Percentiles rank a stretch among this genome's conserved stretches.
Conservation (phyloP, 1,140 invertebrate species). For the Drosophila sulfurigaster region DNA sequence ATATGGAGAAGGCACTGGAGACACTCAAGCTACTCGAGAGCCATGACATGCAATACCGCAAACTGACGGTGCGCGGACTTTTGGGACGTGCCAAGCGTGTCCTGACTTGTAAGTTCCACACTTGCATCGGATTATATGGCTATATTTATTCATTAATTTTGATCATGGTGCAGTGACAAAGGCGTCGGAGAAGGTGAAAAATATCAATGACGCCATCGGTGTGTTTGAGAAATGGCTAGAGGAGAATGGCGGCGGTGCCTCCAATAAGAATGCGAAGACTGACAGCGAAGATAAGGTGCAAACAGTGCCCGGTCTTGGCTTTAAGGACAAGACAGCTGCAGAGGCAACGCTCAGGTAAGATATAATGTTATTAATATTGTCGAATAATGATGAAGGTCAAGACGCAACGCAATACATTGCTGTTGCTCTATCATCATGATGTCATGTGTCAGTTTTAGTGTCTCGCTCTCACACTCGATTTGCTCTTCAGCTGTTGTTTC, state of each 20-base stretch:
- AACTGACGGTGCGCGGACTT: constrained; percentile 88
- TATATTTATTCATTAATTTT: no score
- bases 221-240: constrained; percentile 89
- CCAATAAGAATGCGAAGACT: constrained; percentile 85
- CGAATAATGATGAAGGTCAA: constrained; percentile 27
- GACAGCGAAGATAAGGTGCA: constrained; percentile 85
- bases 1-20: constrained; percentile 88
- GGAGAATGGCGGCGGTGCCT: constrained; percentile 86
- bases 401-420: constrained; percentile 10
- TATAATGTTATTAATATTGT: not conserved
- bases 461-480: constrained; percentile 29
- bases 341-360: constrained; percentile 85
- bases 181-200: constrained; percentile 89
- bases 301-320: constrained; percentile 88
- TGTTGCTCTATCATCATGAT: constrained; percentile 51
- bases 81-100: constrained; percentile 88
- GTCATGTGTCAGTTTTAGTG: constrained; percentile 73
- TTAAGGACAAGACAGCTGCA: constrained; percentile 87
- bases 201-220: constrained; percentile 89
- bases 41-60: constrained; percentile 88
- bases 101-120: constrained; percentile 86
- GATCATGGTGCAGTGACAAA: constrained; percentile 87
- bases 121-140: no score
- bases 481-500: constrained; percentile 27
- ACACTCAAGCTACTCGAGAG: constrained; percentile 87